Conservation (phyloP, 2,888 invertebrate species). For the Eledone cirrhosa region DNA sequence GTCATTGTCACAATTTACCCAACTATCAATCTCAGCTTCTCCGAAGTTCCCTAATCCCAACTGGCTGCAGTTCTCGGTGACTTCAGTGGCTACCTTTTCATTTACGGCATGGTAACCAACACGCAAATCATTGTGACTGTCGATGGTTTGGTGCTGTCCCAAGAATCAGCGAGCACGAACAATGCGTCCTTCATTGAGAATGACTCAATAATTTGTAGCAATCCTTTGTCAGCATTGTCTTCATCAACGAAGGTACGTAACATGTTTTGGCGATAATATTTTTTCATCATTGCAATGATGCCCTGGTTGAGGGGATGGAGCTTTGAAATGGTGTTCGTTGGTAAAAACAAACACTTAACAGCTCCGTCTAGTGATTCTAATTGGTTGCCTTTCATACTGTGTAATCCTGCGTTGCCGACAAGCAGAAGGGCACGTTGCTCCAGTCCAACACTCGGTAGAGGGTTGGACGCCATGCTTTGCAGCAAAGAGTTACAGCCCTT, state of each 20-base stretch:
- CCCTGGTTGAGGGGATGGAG: not conserved
- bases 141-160: not conserved
- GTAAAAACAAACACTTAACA: not conserved
- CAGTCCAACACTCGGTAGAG: conserved; percentile 2
- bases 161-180: not conserved
- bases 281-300: not conserved
- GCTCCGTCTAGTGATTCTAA: not conserved
- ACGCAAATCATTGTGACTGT: not conserved
- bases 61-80: not conserved
- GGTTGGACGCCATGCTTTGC: no score
- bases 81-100: conserved; percentile 1
- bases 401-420: not conserved
- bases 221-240: not conserved
- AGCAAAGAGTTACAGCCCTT: no score
- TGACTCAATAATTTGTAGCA: not conserved
- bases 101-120: not conserved
- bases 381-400: conserved; percentile 1
- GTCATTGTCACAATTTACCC: not conserved
- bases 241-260: not conserved
- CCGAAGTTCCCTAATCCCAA: not conserved
- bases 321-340: conserved; percentile 5
- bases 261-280: not conserved
- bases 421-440: not conserved
- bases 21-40: not conserved
- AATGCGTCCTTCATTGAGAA: not conserved